These are phyloP conservation scores for Acanthosepion lycidas DNA, from an alignment of 2,888 invertebrate genomes.

Conservation along the genomic window DNA sequence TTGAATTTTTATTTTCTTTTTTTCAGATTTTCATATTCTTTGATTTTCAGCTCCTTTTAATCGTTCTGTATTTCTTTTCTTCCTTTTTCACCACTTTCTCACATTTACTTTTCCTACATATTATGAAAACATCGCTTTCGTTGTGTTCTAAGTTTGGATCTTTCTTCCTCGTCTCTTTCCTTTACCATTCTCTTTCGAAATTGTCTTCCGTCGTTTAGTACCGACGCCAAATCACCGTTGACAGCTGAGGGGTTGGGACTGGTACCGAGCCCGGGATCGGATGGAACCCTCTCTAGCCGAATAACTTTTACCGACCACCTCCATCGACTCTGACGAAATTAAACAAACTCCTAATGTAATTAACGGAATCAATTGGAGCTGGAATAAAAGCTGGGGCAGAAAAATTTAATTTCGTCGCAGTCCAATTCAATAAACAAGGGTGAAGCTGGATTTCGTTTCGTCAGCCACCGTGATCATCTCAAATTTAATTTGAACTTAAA, in stretches of 20 bases:
- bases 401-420: constrained; percentile 21
- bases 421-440: constrained; percentile 33
- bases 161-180: background rate
- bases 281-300: background rate
- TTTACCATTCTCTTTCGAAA: background rate
- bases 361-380: constrained; percentile 1
- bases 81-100: background rate
- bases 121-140: background rate
- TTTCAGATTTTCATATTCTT: too few relatives aligned
- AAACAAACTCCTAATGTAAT: constrained; percentile 33
- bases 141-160: background rate
- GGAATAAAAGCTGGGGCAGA: constrained; percentile 21
- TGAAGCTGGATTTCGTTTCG: constrained; percentile 20
- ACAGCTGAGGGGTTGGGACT: background rate
- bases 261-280: background rate
- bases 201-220: background rate
- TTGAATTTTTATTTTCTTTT: too few relatives aligned
- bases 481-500: constrained; percentile 33
- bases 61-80: too few relatives aligned
- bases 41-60: too few relatives aligned
- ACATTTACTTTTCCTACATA: background rate
- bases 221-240: constrained; percentile 20
- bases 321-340: constrained; percentile 20
- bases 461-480: constrained; percentile 11
- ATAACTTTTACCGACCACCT: background rate